These are phyloP conservation scores for Coenonympha glycerion DNA, from an alignment of 2,888 invertebrate species.

Conservation along the genomic window DNA sequence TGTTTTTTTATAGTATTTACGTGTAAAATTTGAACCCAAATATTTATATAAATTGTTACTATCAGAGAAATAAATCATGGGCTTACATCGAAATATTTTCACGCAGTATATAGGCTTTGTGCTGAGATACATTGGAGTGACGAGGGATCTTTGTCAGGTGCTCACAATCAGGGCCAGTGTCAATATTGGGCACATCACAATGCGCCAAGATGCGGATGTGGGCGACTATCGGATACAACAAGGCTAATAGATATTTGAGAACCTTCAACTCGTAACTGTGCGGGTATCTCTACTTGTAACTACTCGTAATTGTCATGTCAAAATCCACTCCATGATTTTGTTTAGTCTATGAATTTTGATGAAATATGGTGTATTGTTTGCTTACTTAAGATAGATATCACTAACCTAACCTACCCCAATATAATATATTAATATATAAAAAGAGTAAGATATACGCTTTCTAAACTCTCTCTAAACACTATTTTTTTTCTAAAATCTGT, in stretches of 20 bases:
- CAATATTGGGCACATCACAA: constrained; percentile 66
- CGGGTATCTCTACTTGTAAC: constrained; percentile 12
- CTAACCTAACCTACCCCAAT: too few species aligned
- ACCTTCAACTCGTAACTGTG: constrained; percentile 48
- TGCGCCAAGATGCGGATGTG: constrained; percentile 53
- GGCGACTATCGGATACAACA: constrained; percentile 47
- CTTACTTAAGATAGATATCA: too few species aligned
- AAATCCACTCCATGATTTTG: not conserved
- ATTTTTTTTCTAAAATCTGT: too few species aligned
- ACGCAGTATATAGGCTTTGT: constrained; percentile 35
- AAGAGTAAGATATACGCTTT: too few species aligned
- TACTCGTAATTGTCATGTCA: not conserved
- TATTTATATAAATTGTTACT: too few species aligned
- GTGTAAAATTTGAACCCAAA: too few species aligned
- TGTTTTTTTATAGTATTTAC: too few species aligned
- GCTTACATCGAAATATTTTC: not conserved
- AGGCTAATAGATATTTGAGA: constrained; percentile 53
- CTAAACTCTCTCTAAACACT: too few species aligned
- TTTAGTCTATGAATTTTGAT: too few species aligned
- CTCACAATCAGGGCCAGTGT: constrained; percentile 58
- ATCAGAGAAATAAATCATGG: too few species aligned
- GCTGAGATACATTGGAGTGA: constrained; percentile 50
- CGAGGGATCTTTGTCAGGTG: constrained; percentile 61
- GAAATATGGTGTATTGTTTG: too few species aligned
- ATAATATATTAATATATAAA: too few species aligned